phyloP scores from a whole-genome alignment of 2,888 invertebrate species.

The Caenorhabditis sp. region DNA sequence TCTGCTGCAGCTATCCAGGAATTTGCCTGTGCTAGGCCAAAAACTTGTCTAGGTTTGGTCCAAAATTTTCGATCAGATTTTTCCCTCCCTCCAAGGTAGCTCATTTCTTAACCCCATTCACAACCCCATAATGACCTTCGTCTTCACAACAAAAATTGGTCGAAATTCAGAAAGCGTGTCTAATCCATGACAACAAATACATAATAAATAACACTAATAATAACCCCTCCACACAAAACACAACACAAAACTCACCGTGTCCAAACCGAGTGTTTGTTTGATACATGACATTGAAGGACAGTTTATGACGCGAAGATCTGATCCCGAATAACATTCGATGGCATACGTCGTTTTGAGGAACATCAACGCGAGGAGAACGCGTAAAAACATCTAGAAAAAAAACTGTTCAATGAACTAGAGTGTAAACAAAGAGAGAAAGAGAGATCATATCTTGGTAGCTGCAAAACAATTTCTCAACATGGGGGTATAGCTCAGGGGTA shows the following conservation, averaged over 20 bases:
- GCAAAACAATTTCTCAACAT: background rate
- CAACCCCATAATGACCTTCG: background rate
- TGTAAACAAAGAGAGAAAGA: background rate
- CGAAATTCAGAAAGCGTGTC: constrained; percentile 8
- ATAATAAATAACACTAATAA: background rate
- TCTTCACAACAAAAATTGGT: background rate
- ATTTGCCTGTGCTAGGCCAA: no score
- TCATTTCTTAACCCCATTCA: background rate
- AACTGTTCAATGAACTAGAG: background rate
- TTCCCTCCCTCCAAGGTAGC: background rate
- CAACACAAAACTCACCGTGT: constrained; percentile 57
- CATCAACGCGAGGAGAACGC: background rate
- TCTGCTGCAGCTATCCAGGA: no score
- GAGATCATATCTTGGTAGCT: background rate
- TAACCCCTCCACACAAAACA: background rate
- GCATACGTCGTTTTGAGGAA: constrained; percentile 5
- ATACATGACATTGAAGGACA: constrained; percentile 67
- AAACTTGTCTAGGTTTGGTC: no score
- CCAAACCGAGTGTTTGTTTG: constrained; percentile 68
- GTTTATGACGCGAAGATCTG: constrained; percentile 65
- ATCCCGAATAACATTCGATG: constrained; percentile 68
- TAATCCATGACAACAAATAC: constrained; percentile 10
- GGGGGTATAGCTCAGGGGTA: constrained; percentile 62
- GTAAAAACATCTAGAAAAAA: background rate
- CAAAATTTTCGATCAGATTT: no score